phyloP scores from a whole-genome alignment of 2,113 vertebrate genomes.

The Australoheros scitulus region DNA sequence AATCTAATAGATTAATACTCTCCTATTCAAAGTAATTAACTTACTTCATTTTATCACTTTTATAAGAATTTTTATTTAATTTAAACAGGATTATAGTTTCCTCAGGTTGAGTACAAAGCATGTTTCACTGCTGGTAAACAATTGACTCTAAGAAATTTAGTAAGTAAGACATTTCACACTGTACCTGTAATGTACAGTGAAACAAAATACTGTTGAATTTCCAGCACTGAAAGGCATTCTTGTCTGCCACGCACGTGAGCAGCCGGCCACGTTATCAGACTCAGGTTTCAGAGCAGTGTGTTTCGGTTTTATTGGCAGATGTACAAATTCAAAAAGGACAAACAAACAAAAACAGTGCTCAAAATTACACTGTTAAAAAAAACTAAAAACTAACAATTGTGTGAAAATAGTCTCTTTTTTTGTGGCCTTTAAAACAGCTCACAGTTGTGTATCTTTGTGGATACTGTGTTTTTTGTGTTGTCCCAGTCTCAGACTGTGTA shows the following conservation, averaged over 20 bases:
- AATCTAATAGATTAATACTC: not conserved
- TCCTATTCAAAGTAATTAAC: not conserved
- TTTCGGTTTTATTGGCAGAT: not conserved
- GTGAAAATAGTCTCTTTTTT: not conserved
- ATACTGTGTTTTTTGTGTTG: conserved; percentile 27
- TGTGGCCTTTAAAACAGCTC: accelerated
- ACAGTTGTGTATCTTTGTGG: not conserved
- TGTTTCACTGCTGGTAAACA: no score
- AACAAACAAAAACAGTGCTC: not conserved
- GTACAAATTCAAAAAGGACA: not conserved
- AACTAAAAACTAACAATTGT: not conserved
- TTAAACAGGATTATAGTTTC: not conserved
- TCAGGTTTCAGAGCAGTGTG: not conserved
- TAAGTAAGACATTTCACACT: no score
- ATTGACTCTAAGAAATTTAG: no score
- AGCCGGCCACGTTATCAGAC: not conserved
- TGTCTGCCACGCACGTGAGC: not conserved
- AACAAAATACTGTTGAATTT: not conserved
- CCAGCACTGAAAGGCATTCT: accelerated
- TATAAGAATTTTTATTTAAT: accelerated
- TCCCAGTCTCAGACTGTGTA: conserved; percentile 2
- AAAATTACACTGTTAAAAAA: not conserved
- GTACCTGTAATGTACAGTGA: no score
- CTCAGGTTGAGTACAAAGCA: no score
- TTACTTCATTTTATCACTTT: not conserved